These are phyloP conservation scores for Luidia sarsii DNA, from an alignment of 53 echinoderm and acorn worm genomes.

Conservation along the genomic window DNA sequence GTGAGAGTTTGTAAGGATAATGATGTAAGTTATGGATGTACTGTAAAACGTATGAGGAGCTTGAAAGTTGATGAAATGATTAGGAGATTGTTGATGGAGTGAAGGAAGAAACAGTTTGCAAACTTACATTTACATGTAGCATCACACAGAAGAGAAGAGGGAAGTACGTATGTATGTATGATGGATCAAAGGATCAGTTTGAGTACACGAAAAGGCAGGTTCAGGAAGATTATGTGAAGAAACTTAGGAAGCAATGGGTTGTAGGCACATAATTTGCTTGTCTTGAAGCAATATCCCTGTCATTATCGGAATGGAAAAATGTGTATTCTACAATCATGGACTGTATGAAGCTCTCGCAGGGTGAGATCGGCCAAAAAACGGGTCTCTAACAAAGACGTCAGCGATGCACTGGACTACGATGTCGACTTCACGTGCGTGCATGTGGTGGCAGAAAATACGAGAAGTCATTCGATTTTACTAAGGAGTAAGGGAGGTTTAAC, in stretches of 20 bases:
- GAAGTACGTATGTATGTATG: slow-evolving; percentile 28
- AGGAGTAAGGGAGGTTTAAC: no score
- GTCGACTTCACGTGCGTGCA: no score
- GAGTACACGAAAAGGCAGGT: slow-evolving; percentile 50
- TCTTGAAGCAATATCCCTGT: no score
- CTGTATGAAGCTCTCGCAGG: no score
- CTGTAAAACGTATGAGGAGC: not conserved
- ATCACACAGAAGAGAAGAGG: not conserved
- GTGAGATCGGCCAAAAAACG: no score
- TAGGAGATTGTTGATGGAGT: not conserved
- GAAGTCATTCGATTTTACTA: no score
- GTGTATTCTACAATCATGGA: no score
- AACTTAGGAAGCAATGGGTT: slow-evolving; percentile 22
- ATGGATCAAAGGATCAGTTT: slow-evolving; percentile 42
- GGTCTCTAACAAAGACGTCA: no score
- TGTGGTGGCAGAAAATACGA: no score
- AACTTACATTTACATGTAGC: not conserved
- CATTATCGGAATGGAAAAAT: no score
- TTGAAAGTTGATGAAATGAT: not conserved
- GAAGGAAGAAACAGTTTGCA: not conserved
- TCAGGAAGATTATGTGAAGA: slow-evolving; percentile 30
- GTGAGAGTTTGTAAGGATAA: not conserved
- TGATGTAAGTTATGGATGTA: not conserved
- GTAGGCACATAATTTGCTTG: no score
- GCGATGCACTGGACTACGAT: no score